Base-by-base conservation (phyloP, 92 coral and sea anemone genomes). In the Chrysogorgia sp. region DNA sequence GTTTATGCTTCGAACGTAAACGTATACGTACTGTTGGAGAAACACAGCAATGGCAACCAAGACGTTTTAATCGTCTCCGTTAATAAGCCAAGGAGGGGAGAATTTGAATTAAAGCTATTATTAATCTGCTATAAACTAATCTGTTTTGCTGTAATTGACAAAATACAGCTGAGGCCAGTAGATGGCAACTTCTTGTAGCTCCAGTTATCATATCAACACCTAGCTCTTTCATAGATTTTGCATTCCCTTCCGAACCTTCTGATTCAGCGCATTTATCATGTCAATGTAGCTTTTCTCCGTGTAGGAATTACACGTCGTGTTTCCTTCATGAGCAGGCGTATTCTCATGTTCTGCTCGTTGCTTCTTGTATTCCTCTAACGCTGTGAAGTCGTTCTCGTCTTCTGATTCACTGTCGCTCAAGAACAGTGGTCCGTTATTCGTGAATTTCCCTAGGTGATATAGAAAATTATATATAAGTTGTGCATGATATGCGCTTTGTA, bases 331-430 rank as follows among this genome's bases (percentile, higher is more conserved):
- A 29, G 63, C 19, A 24, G 43, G 60, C 13, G 33, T 50, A n/a
- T 71, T 56, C 22, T 71, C 78, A 63, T 31, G 63, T 20, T 49
- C 78, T 30, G 78, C 63, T 29, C 78, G 63, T 5, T 53, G 78
- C 23, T 33, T 71, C 23, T 71, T 71, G 37, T 50, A 71, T 53
- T 50, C 78, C 52, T 71, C 78, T 53, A 71, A 34, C 14, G 78
- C 78, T 19, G 78, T 71, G 63, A 71, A 71, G 35, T 89, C 98
- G 0, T 85, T 82, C 17, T 90, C 90, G 13, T 92, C 98, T 32
- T 94, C 98, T 10, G 97, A 79, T 34, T 94, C 98, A 3, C 94
- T 91, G 75, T 94, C 98, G 79, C 98, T 94, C 47, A 94, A 71
- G 83, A 94, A 94, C 74, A 94, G 75, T 12, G 98, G 98, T 1